phyloP scores from a whole-genome alignment of 2,797 vertebrate species.

The Paguma larvata region DNA sequence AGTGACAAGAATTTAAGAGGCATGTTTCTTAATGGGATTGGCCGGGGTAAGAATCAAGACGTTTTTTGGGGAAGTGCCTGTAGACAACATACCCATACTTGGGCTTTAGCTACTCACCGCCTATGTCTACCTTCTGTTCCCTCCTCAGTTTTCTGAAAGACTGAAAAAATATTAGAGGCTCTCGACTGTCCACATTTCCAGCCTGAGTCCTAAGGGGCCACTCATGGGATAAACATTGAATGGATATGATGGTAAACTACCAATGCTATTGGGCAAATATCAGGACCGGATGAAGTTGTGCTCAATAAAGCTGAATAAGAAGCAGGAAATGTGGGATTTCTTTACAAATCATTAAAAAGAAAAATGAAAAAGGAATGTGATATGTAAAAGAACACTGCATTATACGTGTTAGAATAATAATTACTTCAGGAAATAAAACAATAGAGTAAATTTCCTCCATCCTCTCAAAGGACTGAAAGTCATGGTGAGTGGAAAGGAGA shows the following conservation, averaged over 20 bases:
- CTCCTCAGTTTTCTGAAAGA: background rate
- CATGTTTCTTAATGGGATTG: background rate
- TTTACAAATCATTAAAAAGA: background rate
- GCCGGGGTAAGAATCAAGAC: background rate
- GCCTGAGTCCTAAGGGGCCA: background rate
- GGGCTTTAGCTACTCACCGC: background rate
- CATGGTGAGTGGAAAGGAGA: background rate
- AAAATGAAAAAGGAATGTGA: background rate
- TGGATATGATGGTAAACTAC: background rate
- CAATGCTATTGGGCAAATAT: background rate
- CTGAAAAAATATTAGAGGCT: background rate
- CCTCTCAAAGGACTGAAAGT: conserved; percentile 38
- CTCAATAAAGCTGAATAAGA: background rate
- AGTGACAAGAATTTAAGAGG: background rate
- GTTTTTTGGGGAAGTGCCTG: background rate
- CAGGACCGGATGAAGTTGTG: conserved; percentile 12
- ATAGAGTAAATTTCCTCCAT: conserved; percentile 42
- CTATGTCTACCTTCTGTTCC: background rate
- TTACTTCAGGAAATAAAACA: conserved; percentile 58
- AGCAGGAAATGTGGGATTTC: conserved; percentile 19
- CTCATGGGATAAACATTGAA: background rate
- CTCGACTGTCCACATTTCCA: background rate
- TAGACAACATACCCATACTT: no score
- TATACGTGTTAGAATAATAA: conserved; percentile 10
- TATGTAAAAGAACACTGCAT: conserved; percentile 34